These are phyloP conservation scores for Ips nitidus DNA, from an alignment of 1,140 invertebrate species.

Conservation along the genomic window DNA sequence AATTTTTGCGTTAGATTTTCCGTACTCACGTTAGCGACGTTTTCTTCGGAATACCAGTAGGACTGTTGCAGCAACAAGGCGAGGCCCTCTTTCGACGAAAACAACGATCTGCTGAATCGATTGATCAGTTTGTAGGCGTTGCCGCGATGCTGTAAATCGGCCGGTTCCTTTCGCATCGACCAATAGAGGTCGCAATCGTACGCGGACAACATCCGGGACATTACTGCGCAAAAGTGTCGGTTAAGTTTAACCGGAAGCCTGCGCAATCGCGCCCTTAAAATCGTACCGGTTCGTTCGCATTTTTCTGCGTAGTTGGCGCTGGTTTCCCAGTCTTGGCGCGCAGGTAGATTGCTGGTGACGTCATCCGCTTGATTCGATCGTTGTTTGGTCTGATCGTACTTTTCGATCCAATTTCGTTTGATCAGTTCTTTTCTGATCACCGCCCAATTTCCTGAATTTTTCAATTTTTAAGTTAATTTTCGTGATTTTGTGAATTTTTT, in stretches of 20 bases:
- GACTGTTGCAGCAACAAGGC: slow-evolving; percentile 81
- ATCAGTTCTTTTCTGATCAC: slow-evolving; percentile 58
- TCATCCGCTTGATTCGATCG: slow-evolving; percentile 40
- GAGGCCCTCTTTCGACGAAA: slow-evolving; percentile 89
- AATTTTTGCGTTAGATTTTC: too few species aligned
- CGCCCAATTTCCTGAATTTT: slow-evolving; percentile 54
- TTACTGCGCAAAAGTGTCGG: slow-evolving; percentile 48
- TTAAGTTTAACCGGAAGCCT: slow-evolving; percentile 1
- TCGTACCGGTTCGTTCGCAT: slow-evolving; percentile 56
- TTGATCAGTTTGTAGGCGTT: slow-evolving; percentile 69
- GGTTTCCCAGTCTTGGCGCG: slow-evolving; percentile 55
- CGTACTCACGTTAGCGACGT: slow-evolving; percentile 65
- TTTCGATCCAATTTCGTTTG: slow-evolving; percentile 65
- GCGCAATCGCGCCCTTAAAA: not conserved
- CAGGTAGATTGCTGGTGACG: slow-evolving; percentile 53
- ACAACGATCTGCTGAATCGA: slow-evolving; percentile 78
- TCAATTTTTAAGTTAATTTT: slow-evolving; percentile 1
- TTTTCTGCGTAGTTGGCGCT: slow-evolving; percentile 51
- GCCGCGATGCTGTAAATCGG: slow-evolving; percentile 65
- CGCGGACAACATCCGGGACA: slow-evolving; percentile 63
- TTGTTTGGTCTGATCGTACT: slow-evolving; percentile 55
- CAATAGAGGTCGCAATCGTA: slow-evolving; percentile 83
- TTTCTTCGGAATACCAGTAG: slow-evolving; percentile 85
- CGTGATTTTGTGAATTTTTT: not conserved
- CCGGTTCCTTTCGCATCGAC: slow-evolving; percentile 81